A percentile compares a stretch with the other conserved stretches of the same genome.
These are phyloP conservation scores for Dasypus novemcinctus DNA, from an alignment of 2,113 vertebrate species.

Conservation along the genomic window DNA sequence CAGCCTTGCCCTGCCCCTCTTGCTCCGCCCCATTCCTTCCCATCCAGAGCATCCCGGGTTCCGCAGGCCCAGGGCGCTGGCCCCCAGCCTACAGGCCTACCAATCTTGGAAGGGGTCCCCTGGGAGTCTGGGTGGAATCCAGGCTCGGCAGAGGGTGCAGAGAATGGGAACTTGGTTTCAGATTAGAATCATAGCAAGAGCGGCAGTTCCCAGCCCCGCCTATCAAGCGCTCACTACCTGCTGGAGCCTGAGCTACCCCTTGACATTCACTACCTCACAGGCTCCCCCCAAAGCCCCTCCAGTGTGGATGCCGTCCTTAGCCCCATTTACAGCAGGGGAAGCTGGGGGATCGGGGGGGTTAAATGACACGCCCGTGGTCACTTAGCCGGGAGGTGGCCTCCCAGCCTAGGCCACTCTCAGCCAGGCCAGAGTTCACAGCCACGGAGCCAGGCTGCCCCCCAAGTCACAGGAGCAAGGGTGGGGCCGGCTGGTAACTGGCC, in stretches of 20 bases:
- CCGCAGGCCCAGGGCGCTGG: not conserved
- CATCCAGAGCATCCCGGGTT: not conserved
- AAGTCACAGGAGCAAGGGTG: not conserved
- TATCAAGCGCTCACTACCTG: not conserved
- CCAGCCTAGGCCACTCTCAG: not conserved
- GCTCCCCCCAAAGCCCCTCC: not conserved
- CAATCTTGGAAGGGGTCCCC: not conserved
- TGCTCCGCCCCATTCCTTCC: not conserved
- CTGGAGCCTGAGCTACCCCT: not conserved
- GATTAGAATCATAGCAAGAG: conserved; percentile 6
- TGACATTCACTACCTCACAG: not conserved
- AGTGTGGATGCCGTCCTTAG: not conserved
- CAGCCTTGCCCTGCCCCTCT: not conserved
- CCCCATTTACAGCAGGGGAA: not conserved
- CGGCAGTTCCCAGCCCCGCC: not conserved
- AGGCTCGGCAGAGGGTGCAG: not conserved
- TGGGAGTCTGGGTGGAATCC: not conserved
- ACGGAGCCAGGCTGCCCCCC: not conserved
- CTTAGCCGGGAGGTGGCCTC: not conserved
- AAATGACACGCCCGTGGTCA: not conserved
- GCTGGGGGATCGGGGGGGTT: not conserved
- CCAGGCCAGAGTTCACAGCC: conserved; percentile 11
- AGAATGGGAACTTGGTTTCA: not conserved
- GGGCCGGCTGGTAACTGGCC: not conserved
- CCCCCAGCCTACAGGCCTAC: not conserved